A percentile compares a stretch with the other conserved stretches of the same genome.
These are phyloP conservation scores for Drosophila parvula DNA, from an alignment of 1,140 invertebrate genomes.

Conservation along the genomic window DNA sequence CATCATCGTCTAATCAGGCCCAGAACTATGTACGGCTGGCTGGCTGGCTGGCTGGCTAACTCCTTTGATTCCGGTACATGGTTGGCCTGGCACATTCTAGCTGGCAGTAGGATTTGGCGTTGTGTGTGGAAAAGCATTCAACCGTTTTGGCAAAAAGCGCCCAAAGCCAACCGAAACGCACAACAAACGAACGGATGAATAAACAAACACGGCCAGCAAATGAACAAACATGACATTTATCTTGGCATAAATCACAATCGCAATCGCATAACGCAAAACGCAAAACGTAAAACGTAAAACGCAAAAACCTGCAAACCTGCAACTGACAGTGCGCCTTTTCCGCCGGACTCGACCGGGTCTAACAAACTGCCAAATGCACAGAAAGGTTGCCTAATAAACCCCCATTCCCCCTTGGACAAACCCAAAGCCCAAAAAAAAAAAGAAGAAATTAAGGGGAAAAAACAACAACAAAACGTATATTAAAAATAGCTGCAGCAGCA, in stretches of 20 bases:
- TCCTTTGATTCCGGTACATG: slow-evolving; percentile 7
- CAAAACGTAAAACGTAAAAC: neutral
- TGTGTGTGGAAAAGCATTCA: slow-evolving; percentile 23
- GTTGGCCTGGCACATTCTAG: neutral
- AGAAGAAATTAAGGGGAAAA: too few relatives aligned
- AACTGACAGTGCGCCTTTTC: slow-evolving; percentile 47
- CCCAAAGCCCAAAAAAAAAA: neutral
- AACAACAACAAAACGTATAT: slow-evolving; percentile 8
- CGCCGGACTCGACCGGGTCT: slow-evolving; percentile 1
- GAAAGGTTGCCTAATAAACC: slow-evolving; percentile 53
- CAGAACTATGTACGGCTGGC: neutral
- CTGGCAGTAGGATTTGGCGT: neutral
- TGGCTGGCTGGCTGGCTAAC: neutral
- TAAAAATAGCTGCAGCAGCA: slow-evolving; percentile 17
- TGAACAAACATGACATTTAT: slow-evolving; percentile 47
- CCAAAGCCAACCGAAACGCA: slow-evolving; percentile 10
- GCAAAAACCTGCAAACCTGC: slow-evolving; percentile 30
- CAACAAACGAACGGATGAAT: slow-evolving; percentile 19
- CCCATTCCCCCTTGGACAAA: neutral
- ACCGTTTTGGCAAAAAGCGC: slow-evolving; percentile 4
- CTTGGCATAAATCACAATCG: slow-evolving; percentile 53
- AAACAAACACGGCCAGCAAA: slow-evolving; percentile 29
- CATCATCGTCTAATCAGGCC: slow-evolving; percentile 8
- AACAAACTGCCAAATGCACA: slow-evolving; percentile 55
- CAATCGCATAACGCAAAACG: slow-evolving; percentile 3